These are phyloP conservation scores for Hyaena hyaena DNA, from an alignment of 2,113 vertebrate genomes.

Conservation along the genomic window DNA sequence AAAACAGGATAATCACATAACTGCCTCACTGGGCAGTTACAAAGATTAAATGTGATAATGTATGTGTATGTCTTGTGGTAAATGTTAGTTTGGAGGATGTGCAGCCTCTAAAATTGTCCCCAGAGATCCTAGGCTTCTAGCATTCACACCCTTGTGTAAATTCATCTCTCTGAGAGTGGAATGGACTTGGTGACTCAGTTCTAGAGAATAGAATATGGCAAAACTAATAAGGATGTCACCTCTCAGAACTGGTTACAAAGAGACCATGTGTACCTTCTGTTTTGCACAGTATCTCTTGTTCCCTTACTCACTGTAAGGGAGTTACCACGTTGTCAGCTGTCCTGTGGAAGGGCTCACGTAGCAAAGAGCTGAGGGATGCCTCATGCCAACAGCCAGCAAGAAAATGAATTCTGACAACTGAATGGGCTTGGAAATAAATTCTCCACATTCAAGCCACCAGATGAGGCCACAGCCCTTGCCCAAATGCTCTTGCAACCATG, in stretches of 20 bases:
- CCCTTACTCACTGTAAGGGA: neutral
- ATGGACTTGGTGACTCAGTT: neutral
- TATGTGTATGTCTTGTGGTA: neutral
- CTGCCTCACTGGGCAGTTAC: neutral
- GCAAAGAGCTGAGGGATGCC: neutral
- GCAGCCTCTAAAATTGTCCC: neutral
- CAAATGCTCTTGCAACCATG: neutral
- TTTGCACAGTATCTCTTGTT: fast-evolving
- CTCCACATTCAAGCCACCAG: neutral
- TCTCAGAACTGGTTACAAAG: neutral
- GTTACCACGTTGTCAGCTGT: neutral
- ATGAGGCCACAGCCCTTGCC: neutral
- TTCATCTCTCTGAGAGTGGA: neutral
- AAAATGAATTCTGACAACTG: neutral
- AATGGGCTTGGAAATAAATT: neutral
- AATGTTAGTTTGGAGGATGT: neutral
- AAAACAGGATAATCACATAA: neutral
- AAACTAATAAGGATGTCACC: neutral
- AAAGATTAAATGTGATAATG: neutral
- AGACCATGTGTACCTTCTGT: neutral
- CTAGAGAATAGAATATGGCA: neutral
- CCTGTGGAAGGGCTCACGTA: neutral
- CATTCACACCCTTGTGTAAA: neutral
- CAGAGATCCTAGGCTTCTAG: neutral
- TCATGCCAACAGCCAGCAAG: neutral